phyloP scores from a whole-genome alignment of 1,140 invertebrate species.

The Drosophila tropicalis region DNA sequence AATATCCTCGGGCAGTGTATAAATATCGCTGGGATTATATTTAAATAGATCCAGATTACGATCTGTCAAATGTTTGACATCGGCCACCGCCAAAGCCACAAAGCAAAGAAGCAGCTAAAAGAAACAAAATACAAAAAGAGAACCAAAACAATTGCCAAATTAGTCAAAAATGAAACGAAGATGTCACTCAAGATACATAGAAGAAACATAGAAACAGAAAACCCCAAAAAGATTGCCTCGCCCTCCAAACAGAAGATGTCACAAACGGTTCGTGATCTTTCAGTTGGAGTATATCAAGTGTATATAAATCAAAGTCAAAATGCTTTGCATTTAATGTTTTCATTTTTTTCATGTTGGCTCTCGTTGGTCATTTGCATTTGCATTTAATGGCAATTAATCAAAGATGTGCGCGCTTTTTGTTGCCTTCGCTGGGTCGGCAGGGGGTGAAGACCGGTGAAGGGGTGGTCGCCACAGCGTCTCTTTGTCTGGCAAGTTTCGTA shows the following conservation, averaged over 20 bases:
- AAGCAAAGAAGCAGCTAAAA: conserved; percentile 65
- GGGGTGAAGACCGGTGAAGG: no score
- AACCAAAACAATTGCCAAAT: not conserved
- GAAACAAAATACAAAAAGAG: conserved; percentile 10
- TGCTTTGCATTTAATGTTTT: conserved; percentile 34
- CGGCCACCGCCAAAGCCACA: conserved; percentile 63
- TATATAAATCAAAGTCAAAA: conserved; percentile 41
- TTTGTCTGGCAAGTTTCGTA: conserved; percentile 56
- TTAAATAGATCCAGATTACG: conserved; percentile 80
- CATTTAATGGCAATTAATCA: conserved; percentile 64
- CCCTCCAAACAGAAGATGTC: not conserved
- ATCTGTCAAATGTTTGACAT: conserved; percentile 75
- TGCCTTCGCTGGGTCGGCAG: conserved; percentile 4
- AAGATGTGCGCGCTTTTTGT: conserved; percentile 63
- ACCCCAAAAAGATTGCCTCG: not conserved
- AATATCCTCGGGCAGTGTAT: conserved; percentile 80
- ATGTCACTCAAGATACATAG: not conserved
- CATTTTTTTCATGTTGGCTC: conserved; percentile 21
- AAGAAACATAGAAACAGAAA: not conserved
- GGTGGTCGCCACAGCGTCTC: conserved; percentile 23
- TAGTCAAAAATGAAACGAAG: conserved; percentile 11
- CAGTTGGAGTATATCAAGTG: not conserved
- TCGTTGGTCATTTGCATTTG: conserved; percentile 28
- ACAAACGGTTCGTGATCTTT: not conserved
- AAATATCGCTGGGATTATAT: conserved; percentile 77